Evolutionary conservation across 2,797 vertebrate genomes (phyloP), one percentile per base, ranked within the genome.

Genomic region (Otus scops): DNA sequence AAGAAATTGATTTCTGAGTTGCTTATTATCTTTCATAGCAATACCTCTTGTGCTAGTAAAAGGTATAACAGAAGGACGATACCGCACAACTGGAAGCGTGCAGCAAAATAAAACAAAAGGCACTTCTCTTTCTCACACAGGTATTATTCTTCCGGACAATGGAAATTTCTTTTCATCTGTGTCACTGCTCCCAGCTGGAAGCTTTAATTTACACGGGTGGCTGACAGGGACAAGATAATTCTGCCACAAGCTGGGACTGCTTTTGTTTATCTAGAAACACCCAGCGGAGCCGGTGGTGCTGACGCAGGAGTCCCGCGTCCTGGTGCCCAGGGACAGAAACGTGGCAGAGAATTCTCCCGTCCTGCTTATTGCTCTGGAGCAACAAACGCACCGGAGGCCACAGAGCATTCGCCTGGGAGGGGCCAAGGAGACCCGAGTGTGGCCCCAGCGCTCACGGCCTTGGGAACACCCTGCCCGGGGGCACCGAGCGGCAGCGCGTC

Each of bases 1-100:
- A 65, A 93, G 47, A 95, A 96, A 95, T 84, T 79, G 80, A 92
- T 96, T 93, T 96, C 91, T 9, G 43, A 71, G 85, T 82, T 71
- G 81, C 51, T 92, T 89, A 89, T 91, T 86, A 87, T 71, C 89
- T 95, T 93, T 57, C 91, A 86, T 4, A 82, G 84, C 61, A 85
- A 22, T 32, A 45, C 36, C 30, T 85, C 32, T 9, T 56, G 51
- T 43, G 77, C 73, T 13, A 56, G 8, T 57, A 50, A 11, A 74
- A 59, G 59, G 54, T 39, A 7, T 41, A 88, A 69, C 53, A 61
- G 56, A 45, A 95, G 65, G 64, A 75, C 20, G 45, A 67, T 36
- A 76, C 71, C 21, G 28, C 70, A 67, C 39, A 59, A 81, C 60
- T 26, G 77, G 93, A 91, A 84, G 83, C 5, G 2, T 8, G 57